A percentile compares a stretch with the other conserved stretches of the same genome.
These are phyloP conservation scores for Gorsachius magnificus DNA, from an alignment of 2,797 vertebrate species.

Conservation along the genomic window DNA sequence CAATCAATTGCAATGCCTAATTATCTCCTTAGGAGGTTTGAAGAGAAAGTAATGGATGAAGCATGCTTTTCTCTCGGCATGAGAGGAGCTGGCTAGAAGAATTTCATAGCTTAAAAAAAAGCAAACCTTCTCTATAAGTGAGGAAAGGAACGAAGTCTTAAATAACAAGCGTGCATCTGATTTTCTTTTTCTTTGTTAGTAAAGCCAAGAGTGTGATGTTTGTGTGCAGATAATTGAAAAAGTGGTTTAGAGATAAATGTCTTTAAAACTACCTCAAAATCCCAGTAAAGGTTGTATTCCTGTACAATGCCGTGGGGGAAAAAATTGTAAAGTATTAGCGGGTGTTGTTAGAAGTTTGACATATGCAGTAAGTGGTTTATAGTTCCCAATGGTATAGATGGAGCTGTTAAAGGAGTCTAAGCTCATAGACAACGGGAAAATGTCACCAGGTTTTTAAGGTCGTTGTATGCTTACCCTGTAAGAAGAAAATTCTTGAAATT, in stretches of 20 bases:
- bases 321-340: not conserved
- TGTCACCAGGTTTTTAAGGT: not conserved
- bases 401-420: not conserved
- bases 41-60: conserved; percentile 64
- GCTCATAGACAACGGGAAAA: not conserved
- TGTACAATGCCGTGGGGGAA: not conserved
- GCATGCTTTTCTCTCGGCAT: conserved; percentile 52
- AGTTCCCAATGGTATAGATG: not conserved
- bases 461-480: not conserved
- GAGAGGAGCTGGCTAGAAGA: conserved; percentile 15
- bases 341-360: not conserved
- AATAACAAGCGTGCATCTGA: not conserved
- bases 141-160: not conserved
- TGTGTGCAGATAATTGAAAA: not conserved
- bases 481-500: not conserved
- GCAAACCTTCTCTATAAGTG: not conserved
- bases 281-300: not conserved
- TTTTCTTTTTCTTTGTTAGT: not conserved
- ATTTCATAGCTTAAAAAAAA: conserved; percentile 28
- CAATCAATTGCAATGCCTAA: conserved; percentile 74
- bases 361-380: not conserved
- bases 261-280: not conserved
- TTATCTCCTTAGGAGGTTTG: conserved; percentile 69
- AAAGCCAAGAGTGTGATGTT: not conserved
- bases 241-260: not conserved